phyloP scores from a whole-genome alignment of 1,140 invertebrate genomes.

The Akabosia matsudoensis region DNA sequence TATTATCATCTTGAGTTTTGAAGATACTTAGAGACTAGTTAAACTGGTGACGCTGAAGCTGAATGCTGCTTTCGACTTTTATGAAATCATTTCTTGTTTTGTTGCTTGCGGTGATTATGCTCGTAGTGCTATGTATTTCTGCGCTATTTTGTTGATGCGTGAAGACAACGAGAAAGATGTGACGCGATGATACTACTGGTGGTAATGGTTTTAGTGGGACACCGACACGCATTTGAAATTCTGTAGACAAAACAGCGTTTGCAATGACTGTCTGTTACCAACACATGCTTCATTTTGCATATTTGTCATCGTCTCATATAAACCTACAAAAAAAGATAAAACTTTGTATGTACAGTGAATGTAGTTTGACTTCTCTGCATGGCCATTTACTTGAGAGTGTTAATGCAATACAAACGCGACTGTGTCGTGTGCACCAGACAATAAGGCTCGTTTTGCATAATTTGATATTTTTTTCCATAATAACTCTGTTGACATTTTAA shows the following conservation, averaged over 20 bases:
- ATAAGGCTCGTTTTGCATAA: too few relatives aligned
- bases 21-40: background rate
- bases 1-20: too few relatives aligned
- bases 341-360: too few relatives aligned
- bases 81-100: background rate
- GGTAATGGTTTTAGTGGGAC: slow-evolving; percentile 17
- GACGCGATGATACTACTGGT: too few relatives aligned
- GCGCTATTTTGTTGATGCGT: background rate
- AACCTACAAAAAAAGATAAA: too few relatives aligned
- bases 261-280: too few relatives aligned
- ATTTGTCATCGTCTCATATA: too few relatives aligned
- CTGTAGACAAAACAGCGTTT: background rate
- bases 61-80: too few relatives aligned
- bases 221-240: slow-evolving; percentile 12
- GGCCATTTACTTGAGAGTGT: background rate
- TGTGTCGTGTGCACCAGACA: background rate
- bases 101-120: background rate
- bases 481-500: too few relatives aligned
- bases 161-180: background rate
- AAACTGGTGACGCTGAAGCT: background rate
- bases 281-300: background rate
- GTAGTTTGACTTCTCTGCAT: background rate
- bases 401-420: background rate
- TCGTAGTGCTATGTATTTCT: background rate
- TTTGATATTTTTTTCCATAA: too few relatives aligned